Percentiles rank a stretch among this genome's conserved stretches.
Evolutionary conservation across 1,140 invertebrate genomes (phyloP).

Genomic region (Platorchestia sp.): DNA sequence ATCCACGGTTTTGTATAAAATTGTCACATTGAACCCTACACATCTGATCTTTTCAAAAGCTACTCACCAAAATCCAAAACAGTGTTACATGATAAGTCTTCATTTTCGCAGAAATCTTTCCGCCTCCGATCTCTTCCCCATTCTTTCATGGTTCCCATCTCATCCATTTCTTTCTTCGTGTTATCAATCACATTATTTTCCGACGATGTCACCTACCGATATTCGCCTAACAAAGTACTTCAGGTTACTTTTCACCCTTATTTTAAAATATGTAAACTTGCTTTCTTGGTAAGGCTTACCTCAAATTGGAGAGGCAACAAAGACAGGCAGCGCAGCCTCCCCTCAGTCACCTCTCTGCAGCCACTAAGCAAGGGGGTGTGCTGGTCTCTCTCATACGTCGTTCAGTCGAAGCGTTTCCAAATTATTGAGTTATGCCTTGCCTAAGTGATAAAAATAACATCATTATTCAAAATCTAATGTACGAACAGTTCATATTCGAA

Average conservation of each 20-base stretch:
- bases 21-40: too few species aligned
- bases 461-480: not conserved
- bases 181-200: not conserved
- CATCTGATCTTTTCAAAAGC: too few species aligned
- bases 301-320: not conserved
- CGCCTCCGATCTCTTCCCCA: too few species aligned
- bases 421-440: not conserved
- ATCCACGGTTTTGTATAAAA: too few species aligned
- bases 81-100: too few species aligned
- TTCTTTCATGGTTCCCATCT: not conserved
- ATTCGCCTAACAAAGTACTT: not conserved
- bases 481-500: not conserved
- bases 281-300: not conserved
- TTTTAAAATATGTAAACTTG: not conserved
- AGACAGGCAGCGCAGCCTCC: not conserved
- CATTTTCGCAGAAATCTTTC: too few species aligned
- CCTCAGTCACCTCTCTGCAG: not conserved
- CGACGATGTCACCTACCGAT: not conserved
- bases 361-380: not conserved
- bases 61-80: too few species aligned
- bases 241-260: not conserved
- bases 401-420: not conserved
- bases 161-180: not conserved
- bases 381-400: not conserved
- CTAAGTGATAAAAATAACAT: not conserved